phyloP scores from a whole-genome alignment of 2,888 invertebrate genomes.

The Lasioglossum lativentre region DNA sequence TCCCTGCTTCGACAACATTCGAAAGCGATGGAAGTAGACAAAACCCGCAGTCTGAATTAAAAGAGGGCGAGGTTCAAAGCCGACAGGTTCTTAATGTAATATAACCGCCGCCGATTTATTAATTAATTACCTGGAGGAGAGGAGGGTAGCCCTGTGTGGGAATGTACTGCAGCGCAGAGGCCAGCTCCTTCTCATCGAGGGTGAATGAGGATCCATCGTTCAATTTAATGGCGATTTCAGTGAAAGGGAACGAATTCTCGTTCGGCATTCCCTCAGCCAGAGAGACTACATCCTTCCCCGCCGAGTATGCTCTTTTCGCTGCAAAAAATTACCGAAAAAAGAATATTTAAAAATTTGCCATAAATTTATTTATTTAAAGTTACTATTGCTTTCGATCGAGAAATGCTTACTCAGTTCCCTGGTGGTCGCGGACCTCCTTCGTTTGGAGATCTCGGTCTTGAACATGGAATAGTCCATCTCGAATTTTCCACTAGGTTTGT shows the following conservation, averaged over 20 bases:
- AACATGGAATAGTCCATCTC: constrained; percentile 85
- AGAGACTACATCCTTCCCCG: constrained; percentile 86
- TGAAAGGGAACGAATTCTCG: constrained; percentile 90
- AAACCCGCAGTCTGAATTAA: not conserved
- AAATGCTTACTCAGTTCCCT: constrained; percentile 85
- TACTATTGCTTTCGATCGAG: not conserved
- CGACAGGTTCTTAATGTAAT: not conserved
- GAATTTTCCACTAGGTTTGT: constrained; percentile 62
- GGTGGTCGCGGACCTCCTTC: constrained; percentile 85
- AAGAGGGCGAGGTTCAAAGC: not conserved
- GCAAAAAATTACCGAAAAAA: not conserved
- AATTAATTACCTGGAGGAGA: constrained; percentile 75
- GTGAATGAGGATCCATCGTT: constrained; percentile 86
- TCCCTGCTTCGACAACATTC: not conserved
- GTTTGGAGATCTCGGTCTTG: constrained; percentile 84
- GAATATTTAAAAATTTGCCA: not conserved
- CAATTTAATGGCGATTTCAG: constrained; percentile 87
- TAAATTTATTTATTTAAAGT: too few relatives aligned
- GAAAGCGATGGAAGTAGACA: not conserved
- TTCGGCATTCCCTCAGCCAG: constrained; percentile 92
- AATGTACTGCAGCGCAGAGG: constrained; percentile 90
- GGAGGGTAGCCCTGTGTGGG: constrained; percentile 89
- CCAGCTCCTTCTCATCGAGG: constrained; percentile 87
- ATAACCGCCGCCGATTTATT: not conserved
- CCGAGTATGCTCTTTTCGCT: constrained; percentile 86